Base-by-base conservation (phyloP, 2,888 invertebrate species). In the Drosophila conformis region DNA sequence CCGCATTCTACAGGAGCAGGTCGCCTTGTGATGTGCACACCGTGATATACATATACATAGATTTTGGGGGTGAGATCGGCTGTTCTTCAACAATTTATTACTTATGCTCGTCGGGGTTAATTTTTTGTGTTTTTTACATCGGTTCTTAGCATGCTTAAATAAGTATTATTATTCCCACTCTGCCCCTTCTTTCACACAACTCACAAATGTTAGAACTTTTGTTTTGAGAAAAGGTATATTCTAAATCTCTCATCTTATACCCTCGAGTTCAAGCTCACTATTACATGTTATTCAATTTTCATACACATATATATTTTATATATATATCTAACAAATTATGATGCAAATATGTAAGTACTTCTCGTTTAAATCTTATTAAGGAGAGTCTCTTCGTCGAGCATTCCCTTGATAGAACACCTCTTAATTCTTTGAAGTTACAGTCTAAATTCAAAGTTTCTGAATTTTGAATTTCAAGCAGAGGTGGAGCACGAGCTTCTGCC, bases 401-500 rank as follows among this genome's bases (percentile, higher is more conserved):
- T 25, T 46, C 25, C 8, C 27, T 8, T 46, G 15, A 8, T 27
- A 15, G 15, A 46, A 15, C 46, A 15, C 25, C 27, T 46, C 46
- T 46, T 2, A 15, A 25, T 27, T 46, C 25, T 46, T 42, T 42
- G 31, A 33, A 46, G 7, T 33, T 29, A 52, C 48, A 72, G 64
- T 48, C 36, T 27, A 68, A 73, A 69, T 78, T 70, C 58, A 71
- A 61, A 72, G 57, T 49, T 63, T 21, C 0, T 33, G 33, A 33
- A 33, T 33, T 68, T 70, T 62, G 73, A 71, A 54, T 56, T 70
- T 78, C 84, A 84, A 79, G 86, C 87, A 85, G 81, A 89, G 91
- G 85, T 83, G 86, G 90, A 90, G 79, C 84, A 82, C 78, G 71
- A 86, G 87, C 79, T 86, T 85, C 83, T 90, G 83, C 86, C 80